Evolutionary conservation across 1,140 invertebrate species (phyloP).

Genomic region (Argopecten irradians): DNA sequence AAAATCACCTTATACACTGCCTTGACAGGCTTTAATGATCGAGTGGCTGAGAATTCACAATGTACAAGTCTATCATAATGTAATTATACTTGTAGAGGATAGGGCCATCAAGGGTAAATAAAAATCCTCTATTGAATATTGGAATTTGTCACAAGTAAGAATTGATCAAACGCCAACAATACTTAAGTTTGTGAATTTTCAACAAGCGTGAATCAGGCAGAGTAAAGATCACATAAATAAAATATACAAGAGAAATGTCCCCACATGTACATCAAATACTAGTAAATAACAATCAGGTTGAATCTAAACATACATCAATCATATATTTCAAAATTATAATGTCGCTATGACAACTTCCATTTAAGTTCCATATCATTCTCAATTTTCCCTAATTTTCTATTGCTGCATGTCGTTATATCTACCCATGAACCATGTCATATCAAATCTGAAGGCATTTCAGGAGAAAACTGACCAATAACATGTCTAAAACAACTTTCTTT

Average conservation of each 20-base stretch:
- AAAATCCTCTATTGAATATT: neutral
- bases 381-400: too few relatives aligned
- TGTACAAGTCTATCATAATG: neutral
- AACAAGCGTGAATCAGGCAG: neutral
- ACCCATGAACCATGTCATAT: too few relatives aligned
- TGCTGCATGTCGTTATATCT: too few relatives aligned
- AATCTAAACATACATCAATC: neutral
- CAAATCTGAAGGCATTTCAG: too few relatives aligned
- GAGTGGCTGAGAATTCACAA: neutral
- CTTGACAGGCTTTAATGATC: neutral
- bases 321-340: neutral
- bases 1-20: neutral
- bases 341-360: neutral
- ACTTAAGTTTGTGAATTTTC: neutral
- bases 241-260: constrained; percentile 9
- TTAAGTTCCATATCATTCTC: too few relatives aligned
- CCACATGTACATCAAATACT: neutral
- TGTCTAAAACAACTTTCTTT: too few relatives aligned
- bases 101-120: neutral
- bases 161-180: neutral
- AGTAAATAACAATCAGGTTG: neutral
- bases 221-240: constrained; percentile 19
- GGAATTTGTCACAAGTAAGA: neutral
- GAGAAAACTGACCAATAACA: too few relatives aligned
- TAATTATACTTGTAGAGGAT: neutral